Conservation (phyloP, 2,888 invertebrate species). For the Arrhopalites spinosus region DNA sequence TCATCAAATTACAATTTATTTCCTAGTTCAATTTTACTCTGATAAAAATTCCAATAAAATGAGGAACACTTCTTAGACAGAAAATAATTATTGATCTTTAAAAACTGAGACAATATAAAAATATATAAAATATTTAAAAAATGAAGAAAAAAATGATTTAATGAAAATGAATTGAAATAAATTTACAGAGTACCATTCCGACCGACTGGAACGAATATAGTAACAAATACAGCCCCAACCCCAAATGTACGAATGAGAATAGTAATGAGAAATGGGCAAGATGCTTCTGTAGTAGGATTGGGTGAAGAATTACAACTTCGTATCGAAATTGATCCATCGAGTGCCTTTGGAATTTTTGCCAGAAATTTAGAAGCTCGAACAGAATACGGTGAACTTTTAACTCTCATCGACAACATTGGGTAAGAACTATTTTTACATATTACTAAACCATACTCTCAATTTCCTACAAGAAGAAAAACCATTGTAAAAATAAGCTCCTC, state of each 20-base stretch:
- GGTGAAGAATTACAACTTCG: constrained; percentile 61
- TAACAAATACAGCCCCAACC: constrained; percentile 61
- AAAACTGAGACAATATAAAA: too few species aligned
- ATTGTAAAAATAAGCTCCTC: too few species aligned
- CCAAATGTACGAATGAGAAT: constrained; percentile 61
- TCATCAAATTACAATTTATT: too few species aligned
- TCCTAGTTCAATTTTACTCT: too few species aligned
- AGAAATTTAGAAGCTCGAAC: constrained; percentile 61
- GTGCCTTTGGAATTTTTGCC: constrained; percentile 61
- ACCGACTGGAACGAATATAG: constrained; percentile 59
- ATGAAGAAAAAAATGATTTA: neutral
- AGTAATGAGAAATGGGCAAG: constrained; percentile 59
- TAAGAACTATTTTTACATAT: constrained; percentile 48
- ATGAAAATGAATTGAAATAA: neutral
- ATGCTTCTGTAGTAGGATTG: constrained; percentile 60
- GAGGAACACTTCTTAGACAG: too few species aligned
- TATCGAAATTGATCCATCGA: constrained; percentile 61
- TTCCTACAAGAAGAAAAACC: too few species aligned
- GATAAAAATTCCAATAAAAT: too few species aligned
- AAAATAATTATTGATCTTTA: too few species aligned
- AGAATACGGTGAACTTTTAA: constrained; percentile 61
- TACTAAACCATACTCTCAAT: too few species aligned
- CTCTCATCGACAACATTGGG: constrained; percentile 61
- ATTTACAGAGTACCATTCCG: constrained; percentile 59
- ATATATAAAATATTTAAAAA: neutral